Conservation (phyloP, 2,113 vertebrate genomes). For the Oxyura jamaicensis region DNA sequence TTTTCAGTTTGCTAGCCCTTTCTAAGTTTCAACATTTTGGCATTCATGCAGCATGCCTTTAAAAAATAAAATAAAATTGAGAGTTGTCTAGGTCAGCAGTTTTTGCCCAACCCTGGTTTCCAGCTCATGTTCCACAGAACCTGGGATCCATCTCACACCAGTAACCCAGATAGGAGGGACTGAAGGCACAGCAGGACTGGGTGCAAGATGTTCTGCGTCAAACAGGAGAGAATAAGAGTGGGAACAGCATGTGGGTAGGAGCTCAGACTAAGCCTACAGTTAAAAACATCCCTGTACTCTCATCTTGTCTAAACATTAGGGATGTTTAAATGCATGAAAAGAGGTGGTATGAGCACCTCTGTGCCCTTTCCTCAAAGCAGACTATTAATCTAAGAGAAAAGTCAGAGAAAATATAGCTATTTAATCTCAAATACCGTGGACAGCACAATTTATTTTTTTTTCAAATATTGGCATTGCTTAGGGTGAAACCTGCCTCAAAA, state of each 20-base stretch:
- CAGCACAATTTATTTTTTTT: background rate
- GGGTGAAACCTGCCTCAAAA: background rate
- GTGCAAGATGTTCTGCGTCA: background rate
- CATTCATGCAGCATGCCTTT: background rate
- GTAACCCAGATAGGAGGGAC: background rate
- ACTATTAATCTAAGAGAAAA: constrained; percentile 9
- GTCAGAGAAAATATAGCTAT: background rate
- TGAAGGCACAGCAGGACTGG: background rate
- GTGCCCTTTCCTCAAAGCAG: background rate
- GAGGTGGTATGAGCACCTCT: background rate
- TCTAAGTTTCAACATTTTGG: background rate
- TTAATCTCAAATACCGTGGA: background rate
- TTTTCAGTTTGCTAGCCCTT: background rate
- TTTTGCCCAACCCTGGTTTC: background rate
- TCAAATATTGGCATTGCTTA: background rate
- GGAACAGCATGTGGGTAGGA: background rate
- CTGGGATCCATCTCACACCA: background rate
- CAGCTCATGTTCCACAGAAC: background rate
- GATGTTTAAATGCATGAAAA: background rate
- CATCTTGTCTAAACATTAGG: background rate
- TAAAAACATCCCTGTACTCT: background rate
- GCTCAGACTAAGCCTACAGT: background rate
- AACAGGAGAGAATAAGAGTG: background rate
- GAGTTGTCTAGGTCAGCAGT: background rate
- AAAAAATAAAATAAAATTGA: background rate